phyloP scores from a whole-genome alignment of 23 tunicate genomes.

The Corella eumyota region DNA sequence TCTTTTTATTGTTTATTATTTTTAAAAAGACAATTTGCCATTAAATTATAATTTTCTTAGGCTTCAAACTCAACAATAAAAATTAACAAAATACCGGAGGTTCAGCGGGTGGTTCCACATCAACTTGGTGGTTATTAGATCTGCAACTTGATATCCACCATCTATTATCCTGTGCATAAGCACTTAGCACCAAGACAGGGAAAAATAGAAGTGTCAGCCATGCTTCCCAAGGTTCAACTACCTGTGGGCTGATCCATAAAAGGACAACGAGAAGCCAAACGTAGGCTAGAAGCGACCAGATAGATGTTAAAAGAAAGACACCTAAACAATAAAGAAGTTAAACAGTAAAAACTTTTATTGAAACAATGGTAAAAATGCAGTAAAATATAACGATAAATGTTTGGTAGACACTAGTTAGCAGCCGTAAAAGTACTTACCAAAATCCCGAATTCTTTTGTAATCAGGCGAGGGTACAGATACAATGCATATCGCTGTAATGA shows the following conservation, averaged over 20 bases:
- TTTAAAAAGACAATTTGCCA: too few relatives aligned
- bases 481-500: constrained; percentile 55
- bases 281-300: constrained; percentile 50
- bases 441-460: constrained; percentile 22
- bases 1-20: too few relatives aligned
- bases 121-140: too few relatives aligned
- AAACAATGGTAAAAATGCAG: too few relatives aligned
- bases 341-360: not conserved
- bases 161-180: constrained; percentile 53
- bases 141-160: constrained; percentile 68
- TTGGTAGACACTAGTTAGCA: too few relatives aligned
- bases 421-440: constrained; percentile 15
- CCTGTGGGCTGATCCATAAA: constrained; percentile 25
- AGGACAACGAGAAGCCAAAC: constrained; percentile 48
- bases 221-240: constrained; percentile 62
- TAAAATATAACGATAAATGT: too few relatives aligned
- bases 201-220: constrained; percentile 38
- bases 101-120: too few relatives aligned
- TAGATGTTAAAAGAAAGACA: constrained; percentile 41
- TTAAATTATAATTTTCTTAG: too few relatives aligned
- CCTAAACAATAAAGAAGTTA: constrained; percentile 27
- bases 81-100: too few relatives aligned
- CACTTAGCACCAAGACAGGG: constrained; percentile 44
- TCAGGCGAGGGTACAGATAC: constrained; percentile 49
- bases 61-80: too few relatives aligned